Conservation (phyloP, 2,113 vertebrate genomes). For the Anseranas semipalmata region DNA sequence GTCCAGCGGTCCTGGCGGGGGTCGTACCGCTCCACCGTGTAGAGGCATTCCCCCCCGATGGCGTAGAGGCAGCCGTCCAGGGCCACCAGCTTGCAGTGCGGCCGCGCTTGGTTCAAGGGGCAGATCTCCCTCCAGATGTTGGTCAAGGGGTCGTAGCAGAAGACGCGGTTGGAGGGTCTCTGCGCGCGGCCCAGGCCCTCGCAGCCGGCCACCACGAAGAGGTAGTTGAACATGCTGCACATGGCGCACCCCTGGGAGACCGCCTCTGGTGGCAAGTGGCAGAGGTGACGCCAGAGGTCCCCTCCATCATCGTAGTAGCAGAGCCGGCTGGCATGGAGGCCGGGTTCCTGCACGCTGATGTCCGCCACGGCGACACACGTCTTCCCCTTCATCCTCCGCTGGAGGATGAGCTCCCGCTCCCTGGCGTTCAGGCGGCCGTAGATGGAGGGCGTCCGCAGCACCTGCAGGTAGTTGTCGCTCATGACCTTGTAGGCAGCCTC, state of each 20-base stretch:
- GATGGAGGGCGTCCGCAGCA: conserved; percentile 82
- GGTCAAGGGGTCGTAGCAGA: conserved; percentile 92
- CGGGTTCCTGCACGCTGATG: conserved; percentile 75
- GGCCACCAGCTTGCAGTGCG: conserved; percentile 88
- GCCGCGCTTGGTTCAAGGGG: conserved; percentile 88
- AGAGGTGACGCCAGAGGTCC: conserved; percentile 83
- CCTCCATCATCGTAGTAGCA: conserved; percentile 84
- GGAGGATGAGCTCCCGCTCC: conserved; percentile 85
- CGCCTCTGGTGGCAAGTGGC: conserved; percentile 81
- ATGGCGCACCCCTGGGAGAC: conserved; percentile 84
- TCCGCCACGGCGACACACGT: conserved; percentile 82
- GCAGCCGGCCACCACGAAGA: conserved; percentile 90
- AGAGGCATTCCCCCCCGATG: conserved; percentile 91
- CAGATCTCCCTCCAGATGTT: conserved; percentile 90
- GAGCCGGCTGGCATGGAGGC: conserved; percentile 65
- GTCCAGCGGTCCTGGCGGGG: conserved; percentile 88
- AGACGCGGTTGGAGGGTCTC: conserved; percentile 85
- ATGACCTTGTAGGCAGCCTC: conserved; percentile 85
- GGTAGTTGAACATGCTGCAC: conserved; percentile 93
- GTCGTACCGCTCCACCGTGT: conserved; percentile 89
- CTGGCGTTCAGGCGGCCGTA: conserved; percentile 81
- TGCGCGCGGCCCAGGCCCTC: conserved; percentile 61
- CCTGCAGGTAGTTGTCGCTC: conserved; percentile 92
- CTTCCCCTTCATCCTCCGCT: conserved; percentile 77
- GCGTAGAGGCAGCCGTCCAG: conserved; percentile 89